Evolutionary conservation across 2,797 vertebrate genomes (phyloP), one percentile per base, ranked within the genome.

Genomic region (Phoebastria nigripes): DNA sequence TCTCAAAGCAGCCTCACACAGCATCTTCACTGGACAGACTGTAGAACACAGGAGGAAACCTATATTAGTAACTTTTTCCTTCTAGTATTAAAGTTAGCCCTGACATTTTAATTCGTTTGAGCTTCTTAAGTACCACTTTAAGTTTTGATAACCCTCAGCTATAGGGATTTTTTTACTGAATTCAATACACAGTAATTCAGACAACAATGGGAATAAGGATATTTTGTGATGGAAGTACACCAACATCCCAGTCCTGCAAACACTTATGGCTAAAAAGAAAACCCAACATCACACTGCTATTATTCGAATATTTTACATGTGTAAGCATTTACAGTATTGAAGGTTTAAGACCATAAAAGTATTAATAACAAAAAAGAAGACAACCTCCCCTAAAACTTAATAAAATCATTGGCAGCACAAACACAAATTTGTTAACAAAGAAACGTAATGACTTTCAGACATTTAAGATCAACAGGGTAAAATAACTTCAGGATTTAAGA

Each of bases 31-130:
- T 96, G 94, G 96, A 96, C 95, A 95, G 95, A 97, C 94, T 96
- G 95, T 94, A 96, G 95, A 95, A 97, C 95, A 97, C 96, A 97
- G 96, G 95, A 97, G 96, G 95, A 97, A 97, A 97, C 95, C 95
- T 96, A 95, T 95, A 96, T 97, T 97, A 97, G 95, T 97, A 96
- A 94, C 88, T 96, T 96, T 97, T 96, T 82, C 94, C 51, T 96
- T 96, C 95, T 89, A 96, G 80, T 83, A 94, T 95, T 89, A 71
- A 96, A 96, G 66, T 97, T 81, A 95, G 66, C 86, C 94, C 91
- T 89, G 94, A 97, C 91, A 97, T 96, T 94, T 90, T 90, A 90
- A 96, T 89, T 95, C 85, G 89, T 87, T 84, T 94, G 90, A 96
- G 91, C 81, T 95, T 97, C 71, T 87, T 83, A 89, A 12, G 63